These are phyloP conservation scores for Dermatemys mawii DNA, from an alignment of 2,113 vertebrate genomes.

Conservation along the genomic window DNA sequence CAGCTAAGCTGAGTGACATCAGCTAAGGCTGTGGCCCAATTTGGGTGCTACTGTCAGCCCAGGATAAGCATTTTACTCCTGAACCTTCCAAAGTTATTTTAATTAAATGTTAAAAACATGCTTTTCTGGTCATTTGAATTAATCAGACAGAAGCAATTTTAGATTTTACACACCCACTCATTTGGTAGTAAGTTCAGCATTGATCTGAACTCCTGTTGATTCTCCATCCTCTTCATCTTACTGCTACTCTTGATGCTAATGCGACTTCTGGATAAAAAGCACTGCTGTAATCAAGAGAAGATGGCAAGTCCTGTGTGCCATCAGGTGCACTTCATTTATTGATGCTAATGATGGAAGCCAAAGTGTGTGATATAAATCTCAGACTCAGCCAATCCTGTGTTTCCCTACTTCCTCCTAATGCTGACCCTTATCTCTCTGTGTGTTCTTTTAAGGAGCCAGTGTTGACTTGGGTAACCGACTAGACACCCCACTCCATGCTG, in stretches of 20 bases:
- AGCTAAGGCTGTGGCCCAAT: background rate
- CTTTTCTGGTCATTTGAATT: fast-evolving
- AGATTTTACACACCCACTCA: background rate
- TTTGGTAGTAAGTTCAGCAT: background rate
- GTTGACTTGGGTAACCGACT: conserved; percentile 79
- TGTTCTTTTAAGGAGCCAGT: conserved; percentile 82
- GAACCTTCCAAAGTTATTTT: background rate
- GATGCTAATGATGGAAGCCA: background rate
- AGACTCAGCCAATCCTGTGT: background rate
- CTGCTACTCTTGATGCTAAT: background rate
- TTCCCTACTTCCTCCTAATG: background rate
- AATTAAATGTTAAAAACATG: background rate
- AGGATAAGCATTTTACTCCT: background rate
- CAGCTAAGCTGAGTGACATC: background rate
- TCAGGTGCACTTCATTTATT: background rate
- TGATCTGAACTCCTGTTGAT: background rate
- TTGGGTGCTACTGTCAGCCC: background rate
- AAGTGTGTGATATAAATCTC: background rate
- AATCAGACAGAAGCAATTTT: background rate
- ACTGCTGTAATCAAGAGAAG: background rate
- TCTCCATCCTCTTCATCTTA: background rate
- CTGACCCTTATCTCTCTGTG: background rate
- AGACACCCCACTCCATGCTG: conserved; percentile 88
- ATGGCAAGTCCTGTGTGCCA: background rate
- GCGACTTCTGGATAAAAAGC: background rate